Evolutionary conservation across 1,140 invertebrate species (phyloP), one percentile per base, ranked within the genome.

Genomic region (Heliconius nattereri): DNA sequence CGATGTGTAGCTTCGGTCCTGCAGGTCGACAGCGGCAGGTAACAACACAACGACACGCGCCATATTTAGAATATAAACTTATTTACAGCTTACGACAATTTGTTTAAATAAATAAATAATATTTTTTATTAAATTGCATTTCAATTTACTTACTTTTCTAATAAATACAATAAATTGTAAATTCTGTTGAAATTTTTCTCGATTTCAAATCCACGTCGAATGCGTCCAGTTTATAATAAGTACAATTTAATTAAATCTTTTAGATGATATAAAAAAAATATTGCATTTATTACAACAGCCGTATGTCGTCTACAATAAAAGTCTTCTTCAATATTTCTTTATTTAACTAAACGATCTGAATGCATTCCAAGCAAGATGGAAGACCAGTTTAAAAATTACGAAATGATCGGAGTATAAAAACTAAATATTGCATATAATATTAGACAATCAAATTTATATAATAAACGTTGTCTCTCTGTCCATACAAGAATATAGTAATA

Each of bases 41-140:
- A 91, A 91, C 89, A 78, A 89, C 84, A 90, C 82, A 89, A 87
- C 85, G 84, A 88, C 84, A 78, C 81, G 73, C 57, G 78, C 75
- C 75, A 37, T 71, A 71, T 71, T 32, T 71, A 35, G 45, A 60
- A 74, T 37, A 72, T 32, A 7, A 23, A 20, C 19, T 2, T 52
- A 52, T 79, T 79, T 79, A 75, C 29, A 78, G 6, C n/a, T 26
- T 60, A 52, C 71, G 71, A 73, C 13, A n/a, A 57, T 57, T 57
- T 57, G n/a, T 57, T 1, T 9, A 40, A 13, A 13, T 23, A 52
- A 19, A 20, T 52, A 19, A 52, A 52, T 52, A 20, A 52, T 20
- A 52, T 52, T 20, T 5, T 52, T 49, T 49, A 49, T 49, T 49
- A 49, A 13, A 19, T 16, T 49, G 16, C 3, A 49, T 49, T 49